Conservation (phyloP, 2,888 invertebrate species). For the Flexamia atlantica region DNA sequence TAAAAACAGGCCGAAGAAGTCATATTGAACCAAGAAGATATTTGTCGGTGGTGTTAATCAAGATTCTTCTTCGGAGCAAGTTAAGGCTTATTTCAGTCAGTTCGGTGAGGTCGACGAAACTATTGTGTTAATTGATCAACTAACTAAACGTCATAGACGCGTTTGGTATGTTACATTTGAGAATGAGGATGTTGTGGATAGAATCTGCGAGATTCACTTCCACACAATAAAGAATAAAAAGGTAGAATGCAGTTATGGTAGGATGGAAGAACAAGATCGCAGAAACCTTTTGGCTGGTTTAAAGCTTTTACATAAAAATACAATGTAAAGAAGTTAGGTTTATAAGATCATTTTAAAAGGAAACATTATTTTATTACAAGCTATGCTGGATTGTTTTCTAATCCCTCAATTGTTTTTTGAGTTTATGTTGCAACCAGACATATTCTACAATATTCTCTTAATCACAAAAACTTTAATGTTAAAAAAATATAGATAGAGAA, state of each 20-base stretch:
- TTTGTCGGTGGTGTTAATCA: slow-evolving; percentile 96
- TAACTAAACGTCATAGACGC: slow-evolving; percentile 93
- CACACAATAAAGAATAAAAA: slow-evolving; percentile 96
- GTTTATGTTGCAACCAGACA: too few relatives aligned
- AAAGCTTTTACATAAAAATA: too few relatives aligned
- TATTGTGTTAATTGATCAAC: slow-evolving; percentile 96
- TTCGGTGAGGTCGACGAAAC: slow-evolving; percentile 93
- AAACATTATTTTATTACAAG: too few relatives aligned
- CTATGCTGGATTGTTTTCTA: too few relatives aligned
- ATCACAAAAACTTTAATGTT: too few relatives aligned
- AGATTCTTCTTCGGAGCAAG: slow-evolving; percentile 94
- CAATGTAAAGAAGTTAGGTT: too few relatives aligned
- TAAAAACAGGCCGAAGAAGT: slow-evolving; percentile 90
- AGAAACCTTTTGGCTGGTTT: too few relatives aligned
- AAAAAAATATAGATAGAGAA: too few relatives aligned
- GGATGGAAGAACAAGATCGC: too few relatives aligned
- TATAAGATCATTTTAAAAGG: too few relatives aligned
- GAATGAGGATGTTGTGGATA: slow-evolving; percentile 93
- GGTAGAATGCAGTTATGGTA: slow-evolving; percentile 93
- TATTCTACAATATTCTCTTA: too few relatives aligned
- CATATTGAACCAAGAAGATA: slow-evolving; percentile 94
- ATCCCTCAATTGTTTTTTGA: too few relatives aligned
- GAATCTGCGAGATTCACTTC: slow-evolving; percentile 96
- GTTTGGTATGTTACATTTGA: slow-evolving; percentile 96
- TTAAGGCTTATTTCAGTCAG: slow-evolving; percentile 93